Conservation (phyloP, 2,113 vertebrate genomes). For the Trogon surrucura region DNA sequence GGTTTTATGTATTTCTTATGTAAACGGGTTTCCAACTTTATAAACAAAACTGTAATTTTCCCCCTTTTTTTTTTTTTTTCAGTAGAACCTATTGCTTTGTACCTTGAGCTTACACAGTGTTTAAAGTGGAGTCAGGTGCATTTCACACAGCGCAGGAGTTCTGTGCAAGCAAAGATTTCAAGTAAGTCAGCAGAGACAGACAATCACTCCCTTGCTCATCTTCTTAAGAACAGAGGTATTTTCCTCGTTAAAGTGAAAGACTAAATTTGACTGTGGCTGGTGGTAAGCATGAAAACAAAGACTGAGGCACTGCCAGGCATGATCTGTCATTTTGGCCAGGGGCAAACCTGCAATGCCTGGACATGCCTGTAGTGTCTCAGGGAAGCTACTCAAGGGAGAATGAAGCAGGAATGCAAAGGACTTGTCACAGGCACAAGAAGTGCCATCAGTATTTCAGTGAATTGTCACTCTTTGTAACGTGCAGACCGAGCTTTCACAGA, state of each 20-base stretch:
- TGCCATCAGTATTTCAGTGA: background rate
- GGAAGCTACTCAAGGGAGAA: background rate
- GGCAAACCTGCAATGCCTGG: background rate
- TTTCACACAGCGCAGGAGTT: background rate
- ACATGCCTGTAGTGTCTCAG: background rate
- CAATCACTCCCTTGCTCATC: background rate
- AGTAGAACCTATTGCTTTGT: background rate
- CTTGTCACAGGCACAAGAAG: background rate
- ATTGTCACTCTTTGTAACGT: background rate
- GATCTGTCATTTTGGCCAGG: background rate
- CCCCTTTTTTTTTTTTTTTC: background rate
- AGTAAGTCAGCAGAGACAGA: background rate
- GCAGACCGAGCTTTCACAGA: background rate
- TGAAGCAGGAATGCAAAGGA: background rate
- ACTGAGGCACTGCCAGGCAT: background rate
- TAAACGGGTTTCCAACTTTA: slow-evolving; percentile 17
- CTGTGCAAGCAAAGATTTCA: background rate
- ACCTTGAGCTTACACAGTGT: background rate
- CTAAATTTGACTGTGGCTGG: background rate
- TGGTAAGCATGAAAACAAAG: background rate
- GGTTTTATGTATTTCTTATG: slow-evolving; percentile 31
- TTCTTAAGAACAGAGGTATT: background rate
- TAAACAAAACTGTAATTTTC: slow-evolving; percentile 33
- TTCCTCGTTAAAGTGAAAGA: background rate
- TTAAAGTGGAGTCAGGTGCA: slow-evolving; percentile 14